Evolutionary conservation across 1,140 invertebrate species (phyloP).

Genomic region (Asobara japonica): DNA sequence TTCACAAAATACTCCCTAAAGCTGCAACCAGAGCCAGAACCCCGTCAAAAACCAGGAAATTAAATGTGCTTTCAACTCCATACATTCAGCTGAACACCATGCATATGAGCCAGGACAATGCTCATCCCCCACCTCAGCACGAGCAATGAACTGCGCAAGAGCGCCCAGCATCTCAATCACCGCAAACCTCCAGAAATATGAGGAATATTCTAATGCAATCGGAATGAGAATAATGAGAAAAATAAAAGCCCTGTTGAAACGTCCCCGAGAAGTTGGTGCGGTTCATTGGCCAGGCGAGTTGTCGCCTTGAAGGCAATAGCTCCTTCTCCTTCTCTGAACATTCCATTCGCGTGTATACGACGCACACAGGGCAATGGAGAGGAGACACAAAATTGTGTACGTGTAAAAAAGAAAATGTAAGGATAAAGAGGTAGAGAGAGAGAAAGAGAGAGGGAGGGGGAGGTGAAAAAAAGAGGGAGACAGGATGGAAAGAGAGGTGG

Average conservation of each 20-base stretch:
- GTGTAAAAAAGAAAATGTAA: slow-evolving; percentile 7
- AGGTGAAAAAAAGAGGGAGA: not conserved
- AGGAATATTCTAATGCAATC: not conserved
- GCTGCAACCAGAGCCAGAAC: too few relatives aligned
- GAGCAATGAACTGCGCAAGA: too few relatives aligned
- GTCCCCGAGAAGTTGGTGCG: slow-evolving; percentile 28
- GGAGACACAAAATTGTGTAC: not conserved
- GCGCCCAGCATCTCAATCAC: too few relatives aligned
- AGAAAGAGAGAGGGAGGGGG: not conserved
- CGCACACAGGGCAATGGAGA: not conserved
- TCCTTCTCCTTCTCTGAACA: slow-evolving; percentile 25
- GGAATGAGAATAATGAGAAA: not conserved
- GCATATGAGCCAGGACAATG: too few relatives aligned
- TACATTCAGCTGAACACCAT: too few relatives aligned
- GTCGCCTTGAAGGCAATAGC: slow-evolving; percentile 58
- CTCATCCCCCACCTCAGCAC: too few relatives aligned
- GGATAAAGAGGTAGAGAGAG: slow-evolving; percentile 8
- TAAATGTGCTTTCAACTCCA: too few relatives aligned
- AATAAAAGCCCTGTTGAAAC: not conserved
- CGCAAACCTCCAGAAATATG: too few relatives aligned
- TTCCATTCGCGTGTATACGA: slow-evolving; percentile 14
- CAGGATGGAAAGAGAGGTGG: not conserved
- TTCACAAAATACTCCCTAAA: too few relatives aligned
- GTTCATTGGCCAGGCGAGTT: slow-evolving; percentile 63
- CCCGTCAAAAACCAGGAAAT: too few relatives aligned